Evolutionary conservation across 2,797 vertebrate genomes (phyloP).

Genomic region (Toxotes lorentzi): DNA sequence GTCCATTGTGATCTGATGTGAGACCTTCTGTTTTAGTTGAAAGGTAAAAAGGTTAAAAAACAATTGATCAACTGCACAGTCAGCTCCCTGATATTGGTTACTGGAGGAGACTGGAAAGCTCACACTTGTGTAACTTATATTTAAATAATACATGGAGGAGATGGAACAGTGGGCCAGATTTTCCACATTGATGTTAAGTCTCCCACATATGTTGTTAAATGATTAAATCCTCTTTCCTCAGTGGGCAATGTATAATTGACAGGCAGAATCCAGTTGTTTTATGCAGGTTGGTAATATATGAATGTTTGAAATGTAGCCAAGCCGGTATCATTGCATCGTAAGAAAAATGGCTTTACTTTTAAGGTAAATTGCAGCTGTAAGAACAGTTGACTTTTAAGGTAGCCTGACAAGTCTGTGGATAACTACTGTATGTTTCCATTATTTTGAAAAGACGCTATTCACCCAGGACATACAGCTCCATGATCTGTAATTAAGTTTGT

Average conservation of each 20-base stretch:
- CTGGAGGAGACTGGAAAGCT: slow-evolving; percentile 10
- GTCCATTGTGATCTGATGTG: not conserved
- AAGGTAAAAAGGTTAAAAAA: not conserved
- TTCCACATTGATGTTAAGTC: slow-evolving; percentile 28
- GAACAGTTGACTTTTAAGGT: not conserved
- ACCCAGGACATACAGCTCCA: not conserved
- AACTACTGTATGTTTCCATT: not conserved
- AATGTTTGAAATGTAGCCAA: slow-evolving; percentile 29
- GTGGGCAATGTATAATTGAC: slow-evolving; percentile 44
- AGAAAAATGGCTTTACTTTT: not conserved
- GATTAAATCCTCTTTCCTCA: slow-evolving; percentile 50
- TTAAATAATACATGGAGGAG: slow-evolving; percentile 44
- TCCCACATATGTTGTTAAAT: slow-evolving; percentile 50
- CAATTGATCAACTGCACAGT: not conserved
- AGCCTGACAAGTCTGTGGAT: not conserved
- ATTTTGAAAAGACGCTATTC: not conserved
- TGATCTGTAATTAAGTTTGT: not conserved
- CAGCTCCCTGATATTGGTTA: not conserved
- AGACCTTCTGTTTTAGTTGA: not conserved
- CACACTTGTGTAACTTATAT: slow-evolving; percentile 19
- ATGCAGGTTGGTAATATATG: slow-evolving; percentile 17
- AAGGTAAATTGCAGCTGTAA: not conserved
- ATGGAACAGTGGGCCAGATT: slow-evolving; percentile 20
- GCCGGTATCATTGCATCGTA: not conserved
- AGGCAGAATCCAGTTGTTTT: slow-evolving; percentile 37